Evolutionary conservation across 2,888 invertebrate genomes (phyloP).

Genomic region (Exocentrus adspersus): DNA sequence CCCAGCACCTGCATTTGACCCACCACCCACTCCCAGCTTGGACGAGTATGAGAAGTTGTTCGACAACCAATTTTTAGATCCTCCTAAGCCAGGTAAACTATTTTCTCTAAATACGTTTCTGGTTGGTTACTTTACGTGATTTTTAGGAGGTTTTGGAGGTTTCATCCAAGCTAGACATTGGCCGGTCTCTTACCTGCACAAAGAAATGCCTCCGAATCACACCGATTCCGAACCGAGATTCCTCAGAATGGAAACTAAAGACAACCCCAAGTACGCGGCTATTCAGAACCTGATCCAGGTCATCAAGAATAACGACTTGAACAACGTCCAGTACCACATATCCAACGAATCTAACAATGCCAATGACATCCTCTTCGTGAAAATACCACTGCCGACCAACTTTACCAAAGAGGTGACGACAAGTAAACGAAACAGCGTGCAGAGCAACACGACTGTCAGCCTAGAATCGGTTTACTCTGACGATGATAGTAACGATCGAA

Average conservation of each 20-base stretch:
- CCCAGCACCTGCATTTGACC: conserved; percentile 57
- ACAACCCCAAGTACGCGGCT: conserved; percentile 53
- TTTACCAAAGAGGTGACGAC: conserved; percentile 46
- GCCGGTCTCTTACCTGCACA: conserved; percentile 86
- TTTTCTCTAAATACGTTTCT: neutral
- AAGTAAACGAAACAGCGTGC: conserved; percentile 11
- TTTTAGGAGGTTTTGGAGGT: conserved; percentile 43
- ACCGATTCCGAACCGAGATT: conserved; percentile 43
- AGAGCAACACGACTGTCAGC: conserved; percentile 33
- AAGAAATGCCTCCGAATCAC: conserved; percentile 78
- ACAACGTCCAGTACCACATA: conserved; percentile 59
- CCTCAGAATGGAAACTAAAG: conserved; percentile 35
- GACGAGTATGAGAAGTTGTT: conserved; percentile 60
- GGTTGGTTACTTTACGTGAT: neutral
- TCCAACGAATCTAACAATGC: conserved; percentile 56
- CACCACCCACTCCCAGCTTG: conserved; percentile 61
- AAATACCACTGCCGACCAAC: conserved; percentile 59
- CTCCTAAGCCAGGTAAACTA: conserved; percentile 64
- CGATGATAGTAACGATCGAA: conserved; percentile 24
- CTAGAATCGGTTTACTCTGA: conserved; percentile 42
- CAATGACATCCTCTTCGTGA: conserved; percentile 58
- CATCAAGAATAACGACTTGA: conserved; percentile 59
- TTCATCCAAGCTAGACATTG: conserved; percentile 68
- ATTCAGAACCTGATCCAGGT: conserved; percentile 60
- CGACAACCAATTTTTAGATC: conserved; percentile 63